Evolutionary conservation across 1,140 invertebrate genomes (phyloP).

Genomic region (Reticulitermes speratus): DNA sequence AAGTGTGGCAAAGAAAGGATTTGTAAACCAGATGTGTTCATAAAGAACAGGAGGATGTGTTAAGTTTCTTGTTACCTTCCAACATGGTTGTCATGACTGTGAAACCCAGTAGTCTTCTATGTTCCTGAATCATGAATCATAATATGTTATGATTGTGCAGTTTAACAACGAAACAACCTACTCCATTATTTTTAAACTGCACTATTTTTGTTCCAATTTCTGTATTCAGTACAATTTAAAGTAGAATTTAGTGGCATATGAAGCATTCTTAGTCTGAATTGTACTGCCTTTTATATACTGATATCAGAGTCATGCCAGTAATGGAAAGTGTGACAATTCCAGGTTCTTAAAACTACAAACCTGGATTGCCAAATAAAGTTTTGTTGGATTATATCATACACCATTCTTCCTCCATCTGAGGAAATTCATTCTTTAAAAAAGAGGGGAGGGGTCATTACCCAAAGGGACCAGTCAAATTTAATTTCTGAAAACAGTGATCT

Average conservation of each 20-base stretch:
- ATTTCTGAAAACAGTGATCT: neutral
- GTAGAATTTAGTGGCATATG: neutral
- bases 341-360: neutral
- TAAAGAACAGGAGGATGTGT: neutral
- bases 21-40: neutral
- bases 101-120: neutral
- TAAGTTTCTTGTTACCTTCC: neutral
- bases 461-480: conserved; percentile 26
- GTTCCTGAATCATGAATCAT: neutral
- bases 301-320: neutral
- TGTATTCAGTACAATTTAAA: neutral
- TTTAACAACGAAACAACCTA: neutral
- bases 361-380: neutral
- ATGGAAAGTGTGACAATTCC: neutral
- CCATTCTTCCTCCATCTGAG: neutral
- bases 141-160: neutral
- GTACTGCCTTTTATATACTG: neutral
- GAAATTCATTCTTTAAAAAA: neutral
- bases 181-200: neutral
- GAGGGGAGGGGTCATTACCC: conserved; percentile 3
- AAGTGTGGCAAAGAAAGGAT: neutral
- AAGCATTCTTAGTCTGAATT: neutral
- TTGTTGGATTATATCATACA: neutral
- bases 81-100: neutral
- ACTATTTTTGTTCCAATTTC: neutral